Percentiles rank a stretch among this genome's conserved stretches.
These are phyloP conservation scores for Odontocolon sp. DNA, from an alignment of 2,888 invertebrate genomes.

Conservation along the genomic window DNA sequence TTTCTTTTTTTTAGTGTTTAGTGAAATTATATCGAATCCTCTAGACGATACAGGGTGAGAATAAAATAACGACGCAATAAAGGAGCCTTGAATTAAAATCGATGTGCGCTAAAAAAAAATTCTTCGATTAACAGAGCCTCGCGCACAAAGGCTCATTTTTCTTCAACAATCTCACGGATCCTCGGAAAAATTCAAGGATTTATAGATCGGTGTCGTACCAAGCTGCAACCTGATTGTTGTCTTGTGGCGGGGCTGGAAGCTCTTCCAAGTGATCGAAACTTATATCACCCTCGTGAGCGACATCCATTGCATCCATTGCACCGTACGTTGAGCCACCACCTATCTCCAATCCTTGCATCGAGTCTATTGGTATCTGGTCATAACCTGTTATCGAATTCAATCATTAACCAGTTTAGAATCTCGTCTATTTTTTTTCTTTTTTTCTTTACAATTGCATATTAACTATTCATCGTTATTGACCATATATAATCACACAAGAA, in stretches of 20 bases:
- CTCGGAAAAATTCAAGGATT: slow-evolving; percentile 58
- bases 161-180: slow-evolving; percentile 60
- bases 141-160: slow-evolving; percentile 7
- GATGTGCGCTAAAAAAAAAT: slow-evolving; percentile 39
- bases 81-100: slow-evolving; percentile 62
- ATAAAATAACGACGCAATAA: slow-evolving; percentile 62
- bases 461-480: background rate
- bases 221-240: slow-evolving; percentile 95
- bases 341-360: slow-evolving; percentile 97
- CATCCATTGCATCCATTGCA: slow-evolving; percentile 92
- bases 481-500: background rate
- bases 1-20: slow-evolving; percentile 16
- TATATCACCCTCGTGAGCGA: slow-evolving; percentile 88
- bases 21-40: slow-evolving; percentile 50
- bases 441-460: background rate
- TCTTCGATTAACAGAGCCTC: slow-evolving; percentile 9
- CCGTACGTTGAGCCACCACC: slow-evolving; percentile 90
- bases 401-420: too few species aligned
- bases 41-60: slow-evolving; percentile 62
- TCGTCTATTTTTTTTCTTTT: too few species aligned
- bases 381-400: slow-evolving; percentile 86
- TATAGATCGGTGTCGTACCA: slow-evolving; percentile 99
- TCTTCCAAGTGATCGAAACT: slow-evolving; percentile 91
- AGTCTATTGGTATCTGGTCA: slow-evolving; percentile 98
- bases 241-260: slow-evolving; percentile 91